A percentile compares a stretch with the other conserved stretches of the same genome.
These are phyloP conservation scores for Saccopteryx leptura DNA, from an alignment of 2,113 vertebrate species.

Conservation along the genomic window DNA sequence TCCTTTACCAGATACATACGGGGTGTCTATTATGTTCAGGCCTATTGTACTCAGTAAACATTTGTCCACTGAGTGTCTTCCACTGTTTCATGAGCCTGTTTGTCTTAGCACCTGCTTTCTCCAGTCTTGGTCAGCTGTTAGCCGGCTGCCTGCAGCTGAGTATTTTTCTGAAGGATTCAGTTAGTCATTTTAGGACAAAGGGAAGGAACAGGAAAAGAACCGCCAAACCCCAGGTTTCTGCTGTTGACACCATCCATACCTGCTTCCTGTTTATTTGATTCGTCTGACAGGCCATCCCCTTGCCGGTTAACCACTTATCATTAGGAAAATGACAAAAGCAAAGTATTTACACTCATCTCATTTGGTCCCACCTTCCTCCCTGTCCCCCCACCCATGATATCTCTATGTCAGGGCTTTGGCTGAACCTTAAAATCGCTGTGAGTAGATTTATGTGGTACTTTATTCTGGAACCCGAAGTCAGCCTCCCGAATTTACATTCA, in stretches of 20 bases:
- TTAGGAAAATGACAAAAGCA: background rate
- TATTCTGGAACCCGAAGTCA: conserved; percentile 75
- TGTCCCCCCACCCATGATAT: background rate
- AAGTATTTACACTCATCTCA: background rate
- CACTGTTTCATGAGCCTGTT: background rate
- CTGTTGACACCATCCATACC: background rate
- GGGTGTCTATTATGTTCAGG: background rate
- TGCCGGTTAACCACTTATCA: background rate
- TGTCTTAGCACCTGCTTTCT: background rate
- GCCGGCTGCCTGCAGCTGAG: background rate
- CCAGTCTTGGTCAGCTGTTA: background rate
- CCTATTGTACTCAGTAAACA: background rate
- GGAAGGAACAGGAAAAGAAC: background rate
- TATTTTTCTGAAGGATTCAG: background rate
- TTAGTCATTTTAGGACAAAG: conserved; percentile 53
- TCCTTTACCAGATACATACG: background rate
- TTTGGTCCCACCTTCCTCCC: background rate
- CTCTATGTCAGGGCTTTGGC: background rate
- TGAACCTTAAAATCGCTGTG: conserved; percentile 63
- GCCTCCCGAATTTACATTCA: conserved; percentile 56
- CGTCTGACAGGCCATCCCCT: background rate
- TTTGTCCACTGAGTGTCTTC: background rate
- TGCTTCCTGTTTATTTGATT: background rate
- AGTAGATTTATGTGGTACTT: conserved; percentile 71
- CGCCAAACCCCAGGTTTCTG: background rate